Percentiles rank a stretch among this genome's conserved stretches.
Conservation (phyloP, 2,888 invertebrate genomes). For the Epinotia ramella region DNA sequence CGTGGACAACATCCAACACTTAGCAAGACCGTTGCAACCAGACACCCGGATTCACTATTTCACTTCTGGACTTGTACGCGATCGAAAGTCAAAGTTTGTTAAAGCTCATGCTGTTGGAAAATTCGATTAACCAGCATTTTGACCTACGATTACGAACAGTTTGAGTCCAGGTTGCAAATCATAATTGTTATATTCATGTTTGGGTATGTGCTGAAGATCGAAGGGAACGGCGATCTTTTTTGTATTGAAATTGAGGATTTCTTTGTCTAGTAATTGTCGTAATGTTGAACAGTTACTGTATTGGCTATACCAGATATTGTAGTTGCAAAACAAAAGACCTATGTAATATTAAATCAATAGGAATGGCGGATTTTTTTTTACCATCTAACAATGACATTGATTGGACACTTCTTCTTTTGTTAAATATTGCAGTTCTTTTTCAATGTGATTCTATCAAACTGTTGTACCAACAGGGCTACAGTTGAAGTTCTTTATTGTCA, state of each 20-base stretch:
- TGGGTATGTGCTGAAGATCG: not conserved
- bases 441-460: not conserved
- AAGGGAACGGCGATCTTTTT: not conserved
- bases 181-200: not conserved
- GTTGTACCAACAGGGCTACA: slow-evolving; percentile 3
- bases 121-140: not conserved
- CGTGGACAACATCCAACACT: slow-evolving; percentile 82
- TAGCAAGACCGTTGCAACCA: slow-evolving; percentile 62
- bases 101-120: not conserved
- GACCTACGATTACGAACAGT: not conserved
- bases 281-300: not conserved
- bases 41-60: slow-evolving; percentile 49
- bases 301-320: not conserved
- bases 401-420: not conserved
- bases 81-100: slow-evolving; percentile 6
- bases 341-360: not conserved
- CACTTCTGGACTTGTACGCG: not conserved
- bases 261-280: not conserved
- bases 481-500: slow-evolving; percentile 11
- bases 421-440: not conserved
- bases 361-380: too few species aligned
- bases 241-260: not conserved
- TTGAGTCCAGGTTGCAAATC: not conserved
- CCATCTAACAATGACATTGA: too few species aligned
- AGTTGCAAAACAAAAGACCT: not conserved